Percentiles rank a stretch among this genome's conserved stretches.
phyloP scores from a whole-genome alignment of 2,113 vertebrate genomes.

The Dendropsophus ebraccatus region DNA sequence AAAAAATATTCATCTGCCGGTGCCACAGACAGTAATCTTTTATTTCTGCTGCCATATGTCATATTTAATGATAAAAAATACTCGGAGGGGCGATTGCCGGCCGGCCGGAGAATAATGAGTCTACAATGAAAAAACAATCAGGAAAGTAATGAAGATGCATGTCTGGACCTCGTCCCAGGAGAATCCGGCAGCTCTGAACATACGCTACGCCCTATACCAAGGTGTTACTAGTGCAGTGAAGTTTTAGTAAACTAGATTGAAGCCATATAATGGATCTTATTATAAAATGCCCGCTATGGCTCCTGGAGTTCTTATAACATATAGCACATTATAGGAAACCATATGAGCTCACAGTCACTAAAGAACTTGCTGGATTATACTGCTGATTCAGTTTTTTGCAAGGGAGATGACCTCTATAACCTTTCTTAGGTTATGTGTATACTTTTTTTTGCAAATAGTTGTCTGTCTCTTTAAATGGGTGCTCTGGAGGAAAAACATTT shows the following conservation, averaged over 20 bases:
- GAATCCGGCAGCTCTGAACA: neutral
- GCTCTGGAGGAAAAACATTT: too few relatives aligned
- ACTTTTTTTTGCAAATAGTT: too few relatives aligned
- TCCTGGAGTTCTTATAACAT: neutral
- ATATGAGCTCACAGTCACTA: neutral
- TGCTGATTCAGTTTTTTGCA: too few relatives aligned
- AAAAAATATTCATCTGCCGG: conserved; percentile 16
- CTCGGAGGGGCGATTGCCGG: neutral
- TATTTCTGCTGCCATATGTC: conserved; percentile 33
- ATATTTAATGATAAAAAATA: conserved; percentile 28
- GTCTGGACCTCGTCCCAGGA: neutral
- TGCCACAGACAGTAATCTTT: conserved; percentile 20
- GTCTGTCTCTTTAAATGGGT: too few relatives aligned
- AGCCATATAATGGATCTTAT: neutral
- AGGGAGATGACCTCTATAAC: too few relatives aligned
- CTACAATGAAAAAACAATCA: conserved; percentile 31
- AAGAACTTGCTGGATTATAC: too few relatives aligned
- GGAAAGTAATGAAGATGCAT: conserved; percentile 27
- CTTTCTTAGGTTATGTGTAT: too few relatives aligned
- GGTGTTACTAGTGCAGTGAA: neutral
- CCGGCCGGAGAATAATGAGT: conserved; percentile 22
- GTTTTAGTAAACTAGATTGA: neutral
- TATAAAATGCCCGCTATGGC: neutral
- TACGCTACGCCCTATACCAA: neutral
- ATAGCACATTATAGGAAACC: neutral